Evolutionary conservation across 23 tunicate genomes (phyloP), one percentile per base, ranked within the genome.

Genomic region (Trididemnum clinides): DNA sequence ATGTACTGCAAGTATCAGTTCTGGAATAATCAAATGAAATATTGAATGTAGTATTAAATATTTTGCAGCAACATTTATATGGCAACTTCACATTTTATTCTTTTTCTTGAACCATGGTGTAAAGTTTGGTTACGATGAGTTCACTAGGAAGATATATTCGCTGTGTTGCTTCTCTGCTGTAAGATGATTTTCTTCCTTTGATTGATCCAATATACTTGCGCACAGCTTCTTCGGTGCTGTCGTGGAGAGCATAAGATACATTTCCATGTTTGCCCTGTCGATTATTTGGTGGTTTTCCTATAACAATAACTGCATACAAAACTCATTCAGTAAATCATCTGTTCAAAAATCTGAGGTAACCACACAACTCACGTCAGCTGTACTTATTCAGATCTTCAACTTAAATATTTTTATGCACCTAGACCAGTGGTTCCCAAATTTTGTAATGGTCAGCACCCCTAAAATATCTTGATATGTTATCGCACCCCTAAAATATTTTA

Each of bases 91-190:
- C 5, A n/a, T 62, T 22, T 22, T 20, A 23, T 18, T 62, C 25
- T 22, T 18, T 62, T 19, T 62, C 69, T 18, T 62, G 15, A 22
- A 62, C 15, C 69, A 62, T 62, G n/a, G 15, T n/a, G 25, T 62
- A 62, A 4, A 62, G 69, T 62, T 62, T 62, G 6, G 69, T 62
- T 62, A 20, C 25, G n/a, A 12, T 62, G 5, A 62, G 69, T n/a
- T 62, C 69, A 19, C 69, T 62, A 5, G 69, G 69, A 62, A 62
- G 69, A 22, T 62, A n/a, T 19, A 62, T 62, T n/a, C 25, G n/a
- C 25, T 62, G 69, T n/a, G 69, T 62, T 20, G n/a, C n/a, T 22
- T 62, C 69, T 62, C 69, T 18, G 69, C 69, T 62, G 69, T 62
- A 62, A n/a, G 15, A 23, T 18, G 69, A 62, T n/a, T 62, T 62